Base-by-base conservation (phyloP, 2,888 invertebrate genomes). In the Nebria salina region DNA sequence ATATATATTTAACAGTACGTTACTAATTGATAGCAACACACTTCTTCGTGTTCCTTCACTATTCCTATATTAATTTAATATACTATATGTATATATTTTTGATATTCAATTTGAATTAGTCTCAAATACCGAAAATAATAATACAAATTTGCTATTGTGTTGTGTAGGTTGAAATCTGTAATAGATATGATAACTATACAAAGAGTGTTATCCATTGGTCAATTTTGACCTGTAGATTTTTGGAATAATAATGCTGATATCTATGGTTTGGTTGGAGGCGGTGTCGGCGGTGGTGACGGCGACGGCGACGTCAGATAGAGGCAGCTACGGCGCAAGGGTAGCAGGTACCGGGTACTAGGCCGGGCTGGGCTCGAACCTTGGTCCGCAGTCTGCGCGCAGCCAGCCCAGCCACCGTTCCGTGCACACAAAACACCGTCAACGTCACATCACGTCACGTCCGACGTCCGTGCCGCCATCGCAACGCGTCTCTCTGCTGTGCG, bases 281-380 rank as follows among this genome's bases (percentile, higher is more conserved):
- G 65, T 1, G 70, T 6, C n/a, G 70, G 65, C 15, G 65, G 65
- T 72, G 72, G 2, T 13, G 72, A n/a, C 6, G 72, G 43, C 15
- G 70, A 5, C 54, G 83, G 82, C 78, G 78, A 42, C 26, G 54
- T 43, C 68, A 8, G 75, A 64, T 54, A 75, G 76, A 20, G 65
- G 20, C 8, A 26, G 25, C 20, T n/a, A 15, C 73, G 72, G 82
- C 81, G 85, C 84, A 84, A 86, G 85, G 85, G 54, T 86, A 86
- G 84, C 86, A 85, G 85, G 85, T 85, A 84, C 87, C 86, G 87
- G 86, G 86, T 54, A 54, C 86, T 86, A 84, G 85, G 86, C 85
- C 80, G 85, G 86, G 85, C 86, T 86, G 86, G 87, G 86, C 85
- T 85, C 83, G 84, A 81, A 81, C 80, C 80, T 34, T 75, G 80